A percentile compares a stretch with the other conserved stretches of the same genome.
Evolutionary conservation across 2,797 vertebrate species (phyloP).

Genomic region (Ctenopoma kingsleyae): DNA sequence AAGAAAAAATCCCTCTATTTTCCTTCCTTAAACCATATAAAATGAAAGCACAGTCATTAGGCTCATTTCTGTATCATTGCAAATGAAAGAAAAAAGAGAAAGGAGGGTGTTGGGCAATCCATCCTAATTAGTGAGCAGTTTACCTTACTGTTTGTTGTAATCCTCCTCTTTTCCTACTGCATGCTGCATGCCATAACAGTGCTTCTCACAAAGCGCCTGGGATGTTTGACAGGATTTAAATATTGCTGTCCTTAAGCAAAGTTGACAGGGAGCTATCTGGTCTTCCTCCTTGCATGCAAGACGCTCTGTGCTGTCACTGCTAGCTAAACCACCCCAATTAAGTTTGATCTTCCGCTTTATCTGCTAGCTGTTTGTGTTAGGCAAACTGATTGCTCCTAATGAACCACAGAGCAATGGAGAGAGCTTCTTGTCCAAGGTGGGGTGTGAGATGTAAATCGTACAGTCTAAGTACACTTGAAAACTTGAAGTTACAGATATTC

Average conservation of each 20-base stretch:
- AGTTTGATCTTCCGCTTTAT: conserved; percentile 56
- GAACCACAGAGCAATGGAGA: conserved; percentile 38
- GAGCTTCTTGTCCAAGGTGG: conserved; percentile 20
- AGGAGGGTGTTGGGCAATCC: conserved; percentile 32
- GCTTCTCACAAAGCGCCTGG: conserved; percentile 40
- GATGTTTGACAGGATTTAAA: conserved; percentile 60
- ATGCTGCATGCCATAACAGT: conserved; percentile 31
- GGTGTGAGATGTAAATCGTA: conserved; percentile 24
- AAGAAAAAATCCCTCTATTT: conserved; percentile 25
- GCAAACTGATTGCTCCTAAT: conserved; percentile 43
- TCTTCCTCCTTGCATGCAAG: conserved; percentile 35
- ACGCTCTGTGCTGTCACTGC: conserved; percentile 50
- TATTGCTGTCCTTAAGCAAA: conserved; percentile 65
- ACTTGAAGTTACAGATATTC: conserved; percentile 58
- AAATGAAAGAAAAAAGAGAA: conserved; percentile 24
- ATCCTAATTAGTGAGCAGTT: conserved; percentile 73
- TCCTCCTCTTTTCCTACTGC: conserved; percentile 43
- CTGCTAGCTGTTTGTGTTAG: conserved; percentile 38
- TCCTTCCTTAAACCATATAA: conserved; percentile 42
- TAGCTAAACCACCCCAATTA: conserved; percentile 63
- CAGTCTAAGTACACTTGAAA: conserved; percentile 42
- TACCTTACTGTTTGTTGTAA: conserved; percentile 62
- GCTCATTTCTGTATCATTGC: conserved; percentile 23
- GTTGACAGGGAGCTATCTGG: conserved; percentile 60
- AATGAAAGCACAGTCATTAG: conserved; percentile 42